These are phyloP conservation scores for Hipparchia sbordonii DNA, from an alignment of 2,888 invertebrate species.

Conservation along the genomic window DNA sequence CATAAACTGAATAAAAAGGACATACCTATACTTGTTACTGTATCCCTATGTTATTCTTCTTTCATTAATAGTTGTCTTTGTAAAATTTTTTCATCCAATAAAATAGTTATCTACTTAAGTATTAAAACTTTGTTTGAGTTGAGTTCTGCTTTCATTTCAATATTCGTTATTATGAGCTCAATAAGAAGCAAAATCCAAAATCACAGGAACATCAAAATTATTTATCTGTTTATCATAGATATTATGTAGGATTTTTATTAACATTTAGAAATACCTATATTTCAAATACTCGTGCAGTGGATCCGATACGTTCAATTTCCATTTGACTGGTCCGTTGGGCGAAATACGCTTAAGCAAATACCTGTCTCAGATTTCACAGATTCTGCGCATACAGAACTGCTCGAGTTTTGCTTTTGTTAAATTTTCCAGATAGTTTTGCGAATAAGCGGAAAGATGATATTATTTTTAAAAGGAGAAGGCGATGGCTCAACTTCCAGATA, in stretches of 20 bases:
- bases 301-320: slow-evolving; percentile 9
- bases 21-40: too few species aligned
- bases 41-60: too few species aligned
- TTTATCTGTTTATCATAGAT: not conserved
- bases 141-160: too few species aligned
- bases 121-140: too few species aligned
- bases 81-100: too few species aligned
- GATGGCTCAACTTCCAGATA: not conserved
- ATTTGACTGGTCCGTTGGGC: slow-evolving; percentile 16
- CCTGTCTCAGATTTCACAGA: slow-evolving; percentile 24
- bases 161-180: too few species aligned
- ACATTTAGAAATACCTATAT: slow-evolving; percentile 5
- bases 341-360: slow-evolving; percentile 21
- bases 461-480: slow-evolving; percentile 5
- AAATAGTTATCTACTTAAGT: too few species aligned
- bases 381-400: slow-evolving; percentile 9
- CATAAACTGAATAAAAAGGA: too few species aligned
- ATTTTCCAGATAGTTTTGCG: slow-evolving; percentile 13
- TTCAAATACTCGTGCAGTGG: slow-evolving; percentile 13
- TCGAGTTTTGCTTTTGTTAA: not conserved
- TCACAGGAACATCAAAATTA: too few species aligned
- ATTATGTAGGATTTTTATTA: not conserved
- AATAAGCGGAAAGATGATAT: slow-evolving; percentile 14
- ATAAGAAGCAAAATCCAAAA: too few species aligned
- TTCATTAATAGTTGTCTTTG: too few species aligned